Conservation (phyloP, 53 echinoderm and acorn worm genomes). For the Astropecten irregularis region DNA sequence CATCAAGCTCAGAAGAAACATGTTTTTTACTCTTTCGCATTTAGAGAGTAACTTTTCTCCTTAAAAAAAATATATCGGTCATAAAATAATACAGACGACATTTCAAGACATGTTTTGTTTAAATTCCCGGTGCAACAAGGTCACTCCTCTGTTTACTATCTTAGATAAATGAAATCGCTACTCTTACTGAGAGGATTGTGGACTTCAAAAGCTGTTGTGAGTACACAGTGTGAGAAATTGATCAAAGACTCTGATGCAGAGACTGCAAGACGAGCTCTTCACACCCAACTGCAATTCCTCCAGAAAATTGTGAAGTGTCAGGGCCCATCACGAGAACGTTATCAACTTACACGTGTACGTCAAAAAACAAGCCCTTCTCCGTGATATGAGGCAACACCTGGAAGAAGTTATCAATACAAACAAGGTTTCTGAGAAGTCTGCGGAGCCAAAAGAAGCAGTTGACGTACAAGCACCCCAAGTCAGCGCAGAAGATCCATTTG, state of each 20-base stretch:
- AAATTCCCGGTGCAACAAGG: too few relatives aligned
- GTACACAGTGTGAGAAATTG: neutral
- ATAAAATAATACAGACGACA: too few relatives aligned
- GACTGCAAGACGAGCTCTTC: neutral
- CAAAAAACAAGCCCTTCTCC: too few relatives aligned
- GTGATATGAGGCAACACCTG: slow-evolving; percentile 2
- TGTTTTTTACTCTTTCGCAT: too few relatives aligned
- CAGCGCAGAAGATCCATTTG: too few relatives aligned
- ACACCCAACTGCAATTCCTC: neutral
- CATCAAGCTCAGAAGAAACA: too few relatives aligned
- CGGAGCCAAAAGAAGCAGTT: neutral
- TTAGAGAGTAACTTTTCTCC: too few relatives aligned
- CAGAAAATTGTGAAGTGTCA: neutral
- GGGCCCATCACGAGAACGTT: neutral
- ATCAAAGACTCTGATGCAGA: neutral
- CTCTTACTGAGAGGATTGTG: neutral
- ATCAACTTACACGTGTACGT: too few relatives aligned
- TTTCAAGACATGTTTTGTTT: too few relatives aligned
- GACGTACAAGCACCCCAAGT: too few relatives aligned
- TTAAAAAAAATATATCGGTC: too few relatives aligned
- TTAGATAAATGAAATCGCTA: neutral
- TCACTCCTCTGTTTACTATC: too few relatives aligned
- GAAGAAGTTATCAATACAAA: neutral
- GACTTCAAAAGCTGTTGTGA: neutral
- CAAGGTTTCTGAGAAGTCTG: neutral